Base-by-base conservation (phyloP, 2,888 invertebrate species). In the Panzeria rudis region DNA sequence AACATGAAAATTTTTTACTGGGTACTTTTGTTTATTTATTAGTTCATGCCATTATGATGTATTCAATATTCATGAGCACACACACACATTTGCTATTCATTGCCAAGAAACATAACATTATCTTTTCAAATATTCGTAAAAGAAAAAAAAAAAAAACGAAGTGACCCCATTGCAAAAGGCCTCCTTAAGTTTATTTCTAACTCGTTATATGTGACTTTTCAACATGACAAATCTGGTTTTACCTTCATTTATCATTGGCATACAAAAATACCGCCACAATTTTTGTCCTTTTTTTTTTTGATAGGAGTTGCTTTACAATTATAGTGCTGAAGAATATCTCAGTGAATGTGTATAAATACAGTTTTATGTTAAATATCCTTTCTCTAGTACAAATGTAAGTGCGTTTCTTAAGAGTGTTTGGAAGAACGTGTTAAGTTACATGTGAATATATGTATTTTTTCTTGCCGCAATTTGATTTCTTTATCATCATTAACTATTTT, bases 171-270 rank as follows among this genome's bases (percentile, higher is more conserved):
- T 29, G 25, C 50, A 25, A 20, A 9, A 41, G 52, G 52, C 38
- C 25, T 62, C 5, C 17, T 25, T 56, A 66, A 23, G 23, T 64
- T 15, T 23, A 32, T 66, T 56, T 56, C 66, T 29, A 56, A 20
- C 17, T 50, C 44, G 7, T 77, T 38, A n/a, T 44, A 32, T 61
- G 59, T 73, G 84, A 78, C 81, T 81, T 72, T 81, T 77, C 17
- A 81, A 76, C 81, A 82, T 82, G 82, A 82, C 82, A 82, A 82
- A 82, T 76, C 82, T 82, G 69, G 44, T 75, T 82, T 69, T 47
- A 54, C 29, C 69, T 81, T 84, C 84, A 84, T 84, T 77, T 81
- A 84, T 84, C 84, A 84, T 62, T 61, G 61, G 35, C 52, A 81
- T 35, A 75, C 13, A 66, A 13, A 56, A 47, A 59, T 54, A 32